Percentiles rank a stretch among this genome's conserved stretches.
Evolutionary conservation across 2,113 vertebrate species (phyloP).

Genomic region (Antidorcas marsupialis): DNA sequence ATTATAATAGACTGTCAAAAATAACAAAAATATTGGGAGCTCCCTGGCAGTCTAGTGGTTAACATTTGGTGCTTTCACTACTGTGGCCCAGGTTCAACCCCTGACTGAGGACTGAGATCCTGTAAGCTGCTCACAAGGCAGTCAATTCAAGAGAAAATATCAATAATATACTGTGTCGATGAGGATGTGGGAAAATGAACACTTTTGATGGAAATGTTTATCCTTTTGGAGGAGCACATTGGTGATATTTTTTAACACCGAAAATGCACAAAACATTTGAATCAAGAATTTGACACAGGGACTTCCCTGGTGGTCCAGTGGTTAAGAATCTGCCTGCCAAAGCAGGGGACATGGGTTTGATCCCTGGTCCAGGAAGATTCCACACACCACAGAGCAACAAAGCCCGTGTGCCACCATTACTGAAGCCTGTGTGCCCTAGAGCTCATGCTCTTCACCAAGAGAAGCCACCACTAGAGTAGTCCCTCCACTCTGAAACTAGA

Average conservation of each 20-base stretch:
- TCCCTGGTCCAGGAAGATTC: neutral
- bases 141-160: neutral
- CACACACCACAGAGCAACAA: neutral
- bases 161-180: neutral
- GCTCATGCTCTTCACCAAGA: neutral
- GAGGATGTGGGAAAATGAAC: neutral
- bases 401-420: neutral
- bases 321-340: neutral
- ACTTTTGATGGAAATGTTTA: neutral
- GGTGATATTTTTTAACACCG: neutral
- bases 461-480: neutral
- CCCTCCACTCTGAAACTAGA: neutral
- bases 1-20: neutral
- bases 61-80: neutral
- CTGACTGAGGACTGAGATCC: neutral
- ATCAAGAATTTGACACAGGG: neutral
- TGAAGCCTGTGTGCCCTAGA: neutral
- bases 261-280: neutral
- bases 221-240: neutral
- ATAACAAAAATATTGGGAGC: neutral
- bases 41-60: neutral
- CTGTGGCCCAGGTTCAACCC: neutral
- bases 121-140: neutral
- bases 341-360: neutral
- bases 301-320: neutral